phyloP scores from a whole-genome alignment of 1,140 invertebrate genomes.

The Drosophila repletoides region DNA sequence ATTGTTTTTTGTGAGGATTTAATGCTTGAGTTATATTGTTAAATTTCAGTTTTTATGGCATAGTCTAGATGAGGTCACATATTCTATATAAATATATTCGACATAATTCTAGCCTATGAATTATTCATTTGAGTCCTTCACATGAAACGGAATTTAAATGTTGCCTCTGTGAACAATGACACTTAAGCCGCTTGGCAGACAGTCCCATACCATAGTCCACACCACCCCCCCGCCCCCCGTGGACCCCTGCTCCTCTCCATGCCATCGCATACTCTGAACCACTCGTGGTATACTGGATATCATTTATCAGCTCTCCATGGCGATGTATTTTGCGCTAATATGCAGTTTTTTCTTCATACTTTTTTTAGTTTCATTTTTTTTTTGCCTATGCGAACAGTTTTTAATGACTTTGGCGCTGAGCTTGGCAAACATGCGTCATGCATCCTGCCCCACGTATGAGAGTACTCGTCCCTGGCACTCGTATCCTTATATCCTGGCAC shows the following conservation, averaged over 20 bases:
- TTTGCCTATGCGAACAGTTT: conserved; percentile 77
- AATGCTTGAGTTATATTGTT: too few relatives aligned
- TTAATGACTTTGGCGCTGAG: conserved; percentile 78
- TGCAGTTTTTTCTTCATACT: conserved; percentile 62
- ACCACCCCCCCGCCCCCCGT: neutral
- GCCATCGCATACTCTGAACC: neutral
- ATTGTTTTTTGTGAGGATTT: too few relatives aligned
- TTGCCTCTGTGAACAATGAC: conserved; percentile 65
- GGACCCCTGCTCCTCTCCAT: neutral
- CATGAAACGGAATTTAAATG: conserved; percentile 70
- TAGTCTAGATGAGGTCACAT: neutral
- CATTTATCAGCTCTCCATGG: conserved; percentile 46
- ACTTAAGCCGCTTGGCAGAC: conserved; percentile 76
- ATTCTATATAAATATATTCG: neutral
- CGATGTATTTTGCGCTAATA: conserved; percentile 76
- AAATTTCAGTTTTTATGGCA: too few relatives aligned
- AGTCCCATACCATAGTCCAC: conserved; percentile 20
- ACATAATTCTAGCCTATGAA: conserved; percentile 35
- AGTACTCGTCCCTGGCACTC: conserved; percentile 18
- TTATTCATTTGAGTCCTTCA: conserved; percentile 39
- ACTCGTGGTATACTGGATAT: neutral
- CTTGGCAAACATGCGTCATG: conserved; percentile 71
- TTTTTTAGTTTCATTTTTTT: conserved; percentile 33
- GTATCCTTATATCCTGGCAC: conserved; percentile 51
- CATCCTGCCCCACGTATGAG: conserved; percentile 39